These are phyloP conservation scores for Oncorhynchus clarkii DNA, from an alignment of 2,113 vertebrate genomes.

Conservation along the genomic window DNA sequence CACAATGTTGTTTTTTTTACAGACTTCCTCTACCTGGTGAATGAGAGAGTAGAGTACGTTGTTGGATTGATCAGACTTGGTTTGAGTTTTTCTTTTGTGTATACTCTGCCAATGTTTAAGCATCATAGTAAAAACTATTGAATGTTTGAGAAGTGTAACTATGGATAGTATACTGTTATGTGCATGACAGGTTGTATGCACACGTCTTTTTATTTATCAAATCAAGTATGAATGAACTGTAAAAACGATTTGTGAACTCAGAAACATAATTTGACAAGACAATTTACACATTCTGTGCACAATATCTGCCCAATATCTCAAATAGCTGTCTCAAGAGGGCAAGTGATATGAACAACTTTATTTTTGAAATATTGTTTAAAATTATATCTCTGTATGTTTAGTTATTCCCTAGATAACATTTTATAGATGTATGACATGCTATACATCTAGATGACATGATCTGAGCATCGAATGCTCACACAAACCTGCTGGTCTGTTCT, in stretches of 20 bases:
- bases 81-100: conserved; percentile 22
- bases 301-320: not conserved
- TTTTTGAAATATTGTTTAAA: not conserved
- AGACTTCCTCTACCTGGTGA: conserved; percentile 13
- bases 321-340: conserved; percentile 9
- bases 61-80: not conserved
- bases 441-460: not conserved
- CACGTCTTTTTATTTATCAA: conserved; percentile 34
- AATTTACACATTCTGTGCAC: conserved; percentile 6
- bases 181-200: conserved; percentile 31
- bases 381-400: conserved; percentile 7
- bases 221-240: conserved; percentile 22
- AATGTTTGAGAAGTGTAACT: conserved; percentile 53
- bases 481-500: not conserved
- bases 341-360: conserved; percentile 39
- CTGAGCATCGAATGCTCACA: not conserved
- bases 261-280: conserved; percentile 2
- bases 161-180: conserved; percentile 24
- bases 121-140: conserved; percentile 48
- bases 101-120: conserved; percentile 27
- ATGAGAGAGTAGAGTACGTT: conserved; percentile 23
- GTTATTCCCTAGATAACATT: not conserved
- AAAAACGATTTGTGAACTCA: conserved; percentile 14
- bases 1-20: conserved; percentile 6
- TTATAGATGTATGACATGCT: not conserved